Evolutionary conservation across 1,140 invertebrate species (phyloP), one percentile per base, ranked within the genome.

Genomic region (Euwallacea similis): DNA sequence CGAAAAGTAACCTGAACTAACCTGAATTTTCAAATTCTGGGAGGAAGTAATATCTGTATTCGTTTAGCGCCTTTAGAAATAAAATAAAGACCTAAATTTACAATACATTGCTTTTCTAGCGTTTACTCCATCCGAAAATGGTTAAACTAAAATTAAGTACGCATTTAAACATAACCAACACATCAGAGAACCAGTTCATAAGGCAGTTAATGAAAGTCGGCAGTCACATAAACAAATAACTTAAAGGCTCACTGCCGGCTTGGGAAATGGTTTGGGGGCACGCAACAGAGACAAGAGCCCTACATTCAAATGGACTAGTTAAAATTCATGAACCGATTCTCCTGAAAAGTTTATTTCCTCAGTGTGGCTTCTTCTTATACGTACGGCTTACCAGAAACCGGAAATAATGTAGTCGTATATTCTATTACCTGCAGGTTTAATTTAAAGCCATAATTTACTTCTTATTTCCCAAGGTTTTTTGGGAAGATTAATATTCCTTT

Each of bases 281-380:
- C 42, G 33, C 42, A 41, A 47, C 42, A 41, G 44, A 44, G 42
- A 63, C 61, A 63, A 63, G 61, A 63, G 61, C 61, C 47, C 61
- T 46, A 63, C 61, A 63, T 63, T 63, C 42, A 63, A 63, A 63
- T 63, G 42, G 42, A 63, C n/a, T 63, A 41, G 64, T 66, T 66
- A 66, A 66, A 55, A 66, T 66, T 66, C 64, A 66, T 66, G 64
- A 66, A 66, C 50, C 64, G 64, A 54, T 58, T 55, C 64, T 21
- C 42, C 21, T 58, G 50, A 44, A 66, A 66, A 66, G 64, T 66
- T 66, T 66, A 58, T 66, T 66, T 66, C 41, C 64, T 66, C 47
- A 63, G 47, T 63, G 64, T 58, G 54, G 42, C 64, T 47, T 66
- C 33, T 66, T 11, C 33, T 54, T 55, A 42, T 42, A 33, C 21